Evolutionary conservation across 2,113 vertebrate genomes (phyloP).

Genomic region (Uria lomvia): DNA sequence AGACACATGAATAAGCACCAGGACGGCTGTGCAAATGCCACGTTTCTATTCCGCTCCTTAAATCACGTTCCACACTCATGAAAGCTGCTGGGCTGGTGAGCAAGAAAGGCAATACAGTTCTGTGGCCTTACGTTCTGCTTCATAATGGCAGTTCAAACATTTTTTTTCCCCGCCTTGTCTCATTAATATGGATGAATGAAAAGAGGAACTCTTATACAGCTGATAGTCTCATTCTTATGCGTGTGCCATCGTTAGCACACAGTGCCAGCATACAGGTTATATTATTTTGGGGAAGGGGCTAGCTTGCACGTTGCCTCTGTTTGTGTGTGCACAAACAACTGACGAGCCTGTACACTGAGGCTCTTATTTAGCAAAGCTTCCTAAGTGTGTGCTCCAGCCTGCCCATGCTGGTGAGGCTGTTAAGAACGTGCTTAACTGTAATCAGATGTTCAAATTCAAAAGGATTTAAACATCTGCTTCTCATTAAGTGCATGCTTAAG

Average conservation of each 20-base stretch:
- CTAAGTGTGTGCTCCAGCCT: background rate
- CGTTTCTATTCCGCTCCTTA: background rate
- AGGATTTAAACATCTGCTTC: conserved; percentile 58
- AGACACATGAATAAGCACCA: background rate
- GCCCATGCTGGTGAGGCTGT: background rate
- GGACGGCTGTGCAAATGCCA: background rate
- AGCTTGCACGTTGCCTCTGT: background rate
- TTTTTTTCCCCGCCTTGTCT: background rate
- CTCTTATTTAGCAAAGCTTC: background rate
- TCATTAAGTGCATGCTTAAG: conserved; percentile 48
- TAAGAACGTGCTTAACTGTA: conserved; percentile 57
- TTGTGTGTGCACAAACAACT: background rate
- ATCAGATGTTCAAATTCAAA: conserved; percentile 64
- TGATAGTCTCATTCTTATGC: background rate
- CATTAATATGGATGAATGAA: background rate
- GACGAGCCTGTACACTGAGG: background rate
- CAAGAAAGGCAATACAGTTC: background rate
- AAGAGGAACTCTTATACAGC: background rate
- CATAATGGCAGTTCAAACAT: background rate
- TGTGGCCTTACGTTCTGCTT: background rate
- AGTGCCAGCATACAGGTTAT: background rate
- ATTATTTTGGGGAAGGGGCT: background rate
- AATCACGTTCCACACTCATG: background rate
- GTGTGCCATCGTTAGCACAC: background rate
- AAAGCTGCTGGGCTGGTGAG: background rate